A percentile compares a stretch with the other conserved stretches of the same genome.
Evolutionary conservation across 2,113 vertebrate species (phyloP).

Genomic region (Sylvilagus bachmani): DNA sequence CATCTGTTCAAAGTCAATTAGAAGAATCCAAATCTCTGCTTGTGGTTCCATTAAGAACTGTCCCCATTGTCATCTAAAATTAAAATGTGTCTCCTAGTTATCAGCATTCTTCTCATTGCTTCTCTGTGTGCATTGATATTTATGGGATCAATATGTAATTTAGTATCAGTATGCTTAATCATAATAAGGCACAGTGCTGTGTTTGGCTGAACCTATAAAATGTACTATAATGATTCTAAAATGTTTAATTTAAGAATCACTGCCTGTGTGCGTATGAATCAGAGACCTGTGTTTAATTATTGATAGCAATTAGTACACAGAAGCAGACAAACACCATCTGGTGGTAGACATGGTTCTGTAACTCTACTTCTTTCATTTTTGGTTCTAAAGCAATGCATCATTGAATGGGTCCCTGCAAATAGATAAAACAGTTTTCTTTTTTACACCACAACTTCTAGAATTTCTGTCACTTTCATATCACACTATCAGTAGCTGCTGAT

Average conservation of each 20-base stretch:
- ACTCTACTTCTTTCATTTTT: conserved; percentile 59
- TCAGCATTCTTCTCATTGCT: conserved; percentile 81
- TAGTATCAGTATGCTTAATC: conserved; percentile 86
- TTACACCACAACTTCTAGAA: conserved; percentile 45
- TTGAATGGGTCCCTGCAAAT: conserved; percentile 61
- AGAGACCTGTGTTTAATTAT: conserved; percentile 90
- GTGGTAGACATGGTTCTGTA: conserved; percentile 83
- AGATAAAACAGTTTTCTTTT: conserved; percentile 50
- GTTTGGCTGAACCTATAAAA: conserved; percentile 88
- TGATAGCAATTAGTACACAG: conserved; percentile 90
- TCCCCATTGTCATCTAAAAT: conserved; percentile 78
- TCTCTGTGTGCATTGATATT: conserved; percentile 84
- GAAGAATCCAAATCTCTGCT: conserved; percentile 30
- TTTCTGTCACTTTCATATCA: conserved; percentile 53
- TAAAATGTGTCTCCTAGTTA: conserved; percentile 81
- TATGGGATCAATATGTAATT: conserved; percentile 89
- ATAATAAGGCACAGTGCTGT: conserved; percentile 84
- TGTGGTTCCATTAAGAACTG: conserved; percentile 54
- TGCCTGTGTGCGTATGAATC: conserved; percentile 88
- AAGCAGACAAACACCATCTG: conserved; percentile 91
- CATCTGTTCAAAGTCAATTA: conserved; percentile 45
- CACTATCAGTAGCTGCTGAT: background rate
- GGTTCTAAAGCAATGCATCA: conserved; percentile 70
- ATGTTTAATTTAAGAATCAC: conserved; percentile 90
- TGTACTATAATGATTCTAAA: conserved; percentile 87